Base-by-base conservation (phyloP, 2,797 vertebrate genomes). In the Rhinatrema bivittatum region DNA sequence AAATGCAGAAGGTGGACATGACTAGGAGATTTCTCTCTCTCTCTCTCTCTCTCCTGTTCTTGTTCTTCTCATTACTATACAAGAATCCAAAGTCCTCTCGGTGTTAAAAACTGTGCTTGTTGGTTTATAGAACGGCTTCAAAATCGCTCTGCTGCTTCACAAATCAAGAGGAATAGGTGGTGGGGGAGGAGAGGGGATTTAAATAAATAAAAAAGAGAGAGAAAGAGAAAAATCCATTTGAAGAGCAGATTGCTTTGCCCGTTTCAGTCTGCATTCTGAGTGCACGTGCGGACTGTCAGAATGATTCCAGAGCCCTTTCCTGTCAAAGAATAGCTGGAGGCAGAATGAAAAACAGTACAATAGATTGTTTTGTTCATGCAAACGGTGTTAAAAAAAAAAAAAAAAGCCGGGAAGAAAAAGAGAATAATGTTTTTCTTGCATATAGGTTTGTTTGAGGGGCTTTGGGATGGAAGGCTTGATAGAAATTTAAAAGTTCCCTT, bases 321-420 rank as follows among this genome's bases (percentile, higher is more conserved):
- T 77, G 76, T 72, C 74, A 75, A 78, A 78, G 70, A 76, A 62
- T 72, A 74, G 78, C 81, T 73, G 57, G 71, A 74, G 74, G 73
- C 41, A 74, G 74, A 79, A 78, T 68, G 75, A n/a, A 77, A 80
- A 77, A 79, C 76, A 66, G 52, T 71, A 38, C 2, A 58, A 62
- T 53, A 62, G 51, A 3, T 32, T 27, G 38, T 61, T 49, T 53
- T 61, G 54, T 65, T 51, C 48, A 47, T 50, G 57, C n/a, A n/a
- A n/a, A n/a, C n/a, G n/a, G n/a, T 25, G 37, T 36, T 60, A 27
- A 56, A 35, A 14, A n/a, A n/a, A n/a, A n/a, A n/a, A n/a, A n/a
- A n/a, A n/a, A n/a, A n/a, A n/a, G n/a, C n/a, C n/a, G n/a, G n/a
- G n/a, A n/a, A n/a, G n/a, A n/a, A n/a, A n/a, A n/a, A n/a, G n/a